phyloP scores from a whole-genome alignment of 2,888 invertebrate species.

The Gasteruption jaculator region DNA sequence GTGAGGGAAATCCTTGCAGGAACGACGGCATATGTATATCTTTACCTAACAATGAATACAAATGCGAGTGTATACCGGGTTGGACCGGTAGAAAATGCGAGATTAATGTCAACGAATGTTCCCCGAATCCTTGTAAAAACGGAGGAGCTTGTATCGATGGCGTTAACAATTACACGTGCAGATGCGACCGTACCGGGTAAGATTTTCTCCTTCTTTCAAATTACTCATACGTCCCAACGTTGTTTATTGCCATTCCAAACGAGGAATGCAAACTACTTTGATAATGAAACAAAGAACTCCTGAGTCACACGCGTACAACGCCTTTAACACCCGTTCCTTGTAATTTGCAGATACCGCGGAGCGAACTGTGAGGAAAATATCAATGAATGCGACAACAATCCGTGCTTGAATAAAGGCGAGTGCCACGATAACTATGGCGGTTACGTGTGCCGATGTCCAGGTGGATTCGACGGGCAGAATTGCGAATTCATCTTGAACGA shows the following conservation, averaged over 20 bases:
- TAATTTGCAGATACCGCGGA: conserved; percentile 63
- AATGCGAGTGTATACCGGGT: conserved; percentile 55
- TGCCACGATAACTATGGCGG: conserved; percentile 82
- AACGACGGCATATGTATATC: conserved; percentile 76
- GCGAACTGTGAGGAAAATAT: conserved; percentile 71
- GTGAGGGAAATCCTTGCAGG: conserved; percentile 72
- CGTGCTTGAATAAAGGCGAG: conserved; percentile 69
- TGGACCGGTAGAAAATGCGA: conserved; percentile 69
- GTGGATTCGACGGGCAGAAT: conserved; percentile 75
- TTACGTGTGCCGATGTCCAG: conserved; percentile 72
- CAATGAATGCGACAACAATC: conserved; percentile 71
- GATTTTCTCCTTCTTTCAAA: conserved; percentile 14
- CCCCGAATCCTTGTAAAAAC: conserved; percentile 65
- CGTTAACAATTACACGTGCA: conserved; percentile 72
- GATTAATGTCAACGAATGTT: conserved; percentile 72
- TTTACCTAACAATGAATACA: conserved; percentile 55
- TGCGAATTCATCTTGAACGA: conserved; percentile 66
- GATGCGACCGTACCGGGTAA: conserved; percentile 68
- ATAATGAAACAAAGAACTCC: no score
- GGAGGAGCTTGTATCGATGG: conserved; percentile 67
- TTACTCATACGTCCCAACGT: conserved; percentile 3
- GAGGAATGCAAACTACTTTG: no score
- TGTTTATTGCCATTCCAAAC: no score
- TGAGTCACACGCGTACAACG: no score
- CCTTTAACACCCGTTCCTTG: no score